Evolutionary conservation across 2,797 vertebrate species (phyloP).

Genomic region (Gymnocypris eckloni): DNA sequence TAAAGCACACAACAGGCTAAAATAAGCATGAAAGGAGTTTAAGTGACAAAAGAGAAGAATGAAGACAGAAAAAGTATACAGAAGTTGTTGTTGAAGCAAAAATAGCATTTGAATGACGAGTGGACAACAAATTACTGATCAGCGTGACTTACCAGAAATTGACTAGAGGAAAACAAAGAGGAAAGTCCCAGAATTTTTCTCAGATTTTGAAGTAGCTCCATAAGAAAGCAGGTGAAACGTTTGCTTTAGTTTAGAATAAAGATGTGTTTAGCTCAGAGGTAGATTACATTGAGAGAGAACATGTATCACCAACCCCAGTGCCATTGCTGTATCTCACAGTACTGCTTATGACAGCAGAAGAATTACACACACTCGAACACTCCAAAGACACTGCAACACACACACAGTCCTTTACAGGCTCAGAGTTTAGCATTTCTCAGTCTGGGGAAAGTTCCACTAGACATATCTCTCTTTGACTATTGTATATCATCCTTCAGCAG

Average conservation of each 20-base stretch:
- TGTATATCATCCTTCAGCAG: background rate
- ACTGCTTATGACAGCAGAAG: constrained; percentile 31
- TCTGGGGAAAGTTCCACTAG: constrained; percentile 20
- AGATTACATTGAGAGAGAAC: constrained; percentile 41
- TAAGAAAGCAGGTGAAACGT: background rate
- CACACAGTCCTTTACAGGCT: constrained; percentile 13
- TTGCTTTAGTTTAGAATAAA: background rate
- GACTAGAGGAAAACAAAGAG: constrained; percentile 2
- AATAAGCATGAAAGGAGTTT: background rate
- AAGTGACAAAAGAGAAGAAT: background rate
- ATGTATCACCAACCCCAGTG: constrained; percentile 29
- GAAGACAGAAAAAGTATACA: constrained; percentile 1
- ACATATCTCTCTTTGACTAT: background rate
- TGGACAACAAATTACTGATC: too few relatives aligned
- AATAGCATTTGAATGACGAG: background rate
- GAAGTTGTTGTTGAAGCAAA: background rate
- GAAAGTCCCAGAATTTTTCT: background rate
- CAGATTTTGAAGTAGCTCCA: background rate
- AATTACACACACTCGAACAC: constrained; percentile 23
- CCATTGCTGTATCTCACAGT: constrained; percentile 56
- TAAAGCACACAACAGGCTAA: background rate
- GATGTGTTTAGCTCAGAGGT: constrained; percentile 47
- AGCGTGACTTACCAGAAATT: background rate
- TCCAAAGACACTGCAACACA: constrained; percentile 35
- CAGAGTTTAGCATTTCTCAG: constrained; percentile 15